Conservation (phyloP, 2,113 vertebrate genomes). For the Aptenodytes forsteri region DNA sequence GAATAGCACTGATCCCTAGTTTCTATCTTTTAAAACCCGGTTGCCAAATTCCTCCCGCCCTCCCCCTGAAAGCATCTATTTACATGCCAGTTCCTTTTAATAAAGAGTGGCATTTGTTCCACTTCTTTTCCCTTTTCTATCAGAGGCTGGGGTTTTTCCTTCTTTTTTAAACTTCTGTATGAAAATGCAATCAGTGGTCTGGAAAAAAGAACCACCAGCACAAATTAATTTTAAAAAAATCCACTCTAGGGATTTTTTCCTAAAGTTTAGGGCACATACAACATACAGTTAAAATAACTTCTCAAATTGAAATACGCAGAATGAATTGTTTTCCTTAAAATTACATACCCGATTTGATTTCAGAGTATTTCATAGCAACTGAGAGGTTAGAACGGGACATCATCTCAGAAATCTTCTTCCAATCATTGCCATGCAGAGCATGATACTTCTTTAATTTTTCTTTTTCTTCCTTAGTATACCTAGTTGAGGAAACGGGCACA, state of each 20-base stretch:
- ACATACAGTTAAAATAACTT: background rate
- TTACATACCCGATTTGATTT: conserved; percentile 65
- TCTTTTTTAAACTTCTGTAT: no score
- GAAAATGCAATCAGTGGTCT: background rate
- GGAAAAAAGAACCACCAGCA: background rate
- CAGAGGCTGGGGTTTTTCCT: no score
- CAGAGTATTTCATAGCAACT: conserved; percentile 73
- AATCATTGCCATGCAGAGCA: conserved; percentile 72
- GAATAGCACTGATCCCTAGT: background rate
- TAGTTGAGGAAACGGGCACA: background rate
- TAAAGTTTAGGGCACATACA: background rate
- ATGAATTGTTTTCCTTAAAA: background rate
- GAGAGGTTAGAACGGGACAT: conserved; percentile 73
- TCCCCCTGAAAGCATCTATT: background rate
- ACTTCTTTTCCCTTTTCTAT: background rate
- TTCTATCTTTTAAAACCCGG: background rate
- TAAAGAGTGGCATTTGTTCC: background rate
- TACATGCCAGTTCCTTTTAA: background rate
- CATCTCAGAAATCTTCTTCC: conserved; percentile 72
- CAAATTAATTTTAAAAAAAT: background rate
- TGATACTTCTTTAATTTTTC: conserved; percentile 67
- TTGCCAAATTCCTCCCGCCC: background rate
- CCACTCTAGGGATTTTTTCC: background rate
- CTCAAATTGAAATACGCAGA: background rate
- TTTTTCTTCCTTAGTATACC: conserved; percentile 66